Conservation (phyloP, 2,113 vertebrate species). For the Cynopterus brachyotis region DNA sequence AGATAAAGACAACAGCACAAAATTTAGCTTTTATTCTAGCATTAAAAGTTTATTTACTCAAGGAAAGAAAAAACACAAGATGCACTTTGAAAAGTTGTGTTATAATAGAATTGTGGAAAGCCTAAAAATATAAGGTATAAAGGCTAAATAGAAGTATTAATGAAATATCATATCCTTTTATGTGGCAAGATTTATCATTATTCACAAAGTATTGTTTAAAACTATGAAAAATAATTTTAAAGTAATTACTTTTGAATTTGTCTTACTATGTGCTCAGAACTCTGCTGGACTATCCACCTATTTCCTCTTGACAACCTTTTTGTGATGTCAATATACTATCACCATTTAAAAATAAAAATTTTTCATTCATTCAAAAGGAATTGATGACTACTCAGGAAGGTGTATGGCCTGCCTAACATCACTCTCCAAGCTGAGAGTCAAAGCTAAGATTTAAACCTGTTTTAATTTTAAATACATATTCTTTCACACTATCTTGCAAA, state of each 20-base stretch:
- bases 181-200: background rate
- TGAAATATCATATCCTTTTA: background rate
- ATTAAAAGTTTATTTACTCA: conserved; percentile 35
- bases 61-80: background rate
- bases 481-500: background rate
- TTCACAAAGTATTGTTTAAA: background rate
- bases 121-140: background rate
- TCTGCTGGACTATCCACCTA: background rate
- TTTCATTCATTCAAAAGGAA: background rate
- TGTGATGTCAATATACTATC: background rate
- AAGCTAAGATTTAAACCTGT: background rate
- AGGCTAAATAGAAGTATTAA: background rate
- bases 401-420: background rate
- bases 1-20: background rate
- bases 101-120: background rate
- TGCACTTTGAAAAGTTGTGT: background rate
- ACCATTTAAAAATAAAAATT: background rate
- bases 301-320: background rate
- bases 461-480: background rate
- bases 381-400: background rate
- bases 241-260: background rate
- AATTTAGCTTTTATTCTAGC: background rate
- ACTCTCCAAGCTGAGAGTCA: background rate
- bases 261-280: background rate
- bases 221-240: background rate